Evolutionary conservation across 2,888 invertebrate genomes (phyloP).

Genomic region (Odiellus spinosus): DNA sequence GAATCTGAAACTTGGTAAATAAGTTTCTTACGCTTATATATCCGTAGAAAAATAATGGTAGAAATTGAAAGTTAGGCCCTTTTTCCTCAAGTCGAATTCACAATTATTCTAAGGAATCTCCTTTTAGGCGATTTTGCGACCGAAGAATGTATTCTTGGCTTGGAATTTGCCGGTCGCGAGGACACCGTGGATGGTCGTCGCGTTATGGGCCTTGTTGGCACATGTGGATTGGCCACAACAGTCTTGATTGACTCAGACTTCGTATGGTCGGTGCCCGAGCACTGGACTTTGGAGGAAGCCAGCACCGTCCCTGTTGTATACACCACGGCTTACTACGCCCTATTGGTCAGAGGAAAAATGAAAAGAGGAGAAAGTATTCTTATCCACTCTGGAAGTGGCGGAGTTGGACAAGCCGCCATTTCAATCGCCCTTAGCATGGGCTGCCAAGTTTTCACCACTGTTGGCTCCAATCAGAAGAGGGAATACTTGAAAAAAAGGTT

Average conservation of each 20-base stretch:
- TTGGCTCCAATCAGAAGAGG: constrained; percentile 66
- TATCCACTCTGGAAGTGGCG: constrained; percentile 90
- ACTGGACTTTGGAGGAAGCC: constrained; percentile 80
- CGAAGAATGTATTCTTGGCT: constrained; percentile 81
- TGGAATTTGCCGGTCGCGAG: constrained; percentile 80
- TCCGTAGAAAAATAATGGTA: too few species aligned
- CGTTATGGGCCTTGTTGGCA: constrained; percentile 84
- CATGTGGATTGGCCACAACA: constrained; percentile 73
- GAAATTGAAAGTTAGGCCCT: too few species aligned
- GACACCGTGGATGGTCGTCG: constrained; percentile 43
- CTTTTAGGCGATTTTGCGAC: constrained; percentile 31
- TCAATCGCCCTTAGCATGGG: constrained; percentile 77
- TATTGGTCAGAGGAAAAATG: constrained; percentile 71
- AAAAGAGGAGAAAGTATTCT: constrained; percentile 65
- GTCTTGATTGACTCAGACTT: constrained; percentile 55
- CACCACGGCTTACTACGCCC: constrained; percentile 70
- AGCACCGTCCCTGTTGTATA: constrained; percentile 91
- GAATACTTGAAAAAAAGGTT: constrained; percentile 73
- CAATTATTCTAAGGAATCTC: background rate
- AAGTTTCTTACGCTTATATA: too few species aligned
- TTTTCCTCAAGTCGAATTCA: too few species aligned
- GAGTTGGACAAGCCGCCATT: constrained; percentile 94
- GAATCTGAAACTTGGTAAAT: too few species aligned
- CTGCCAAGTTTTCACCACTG: constrained; percentile 79
- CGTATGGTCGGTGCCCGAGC: constrained; percentile 72